A percentile compares a stretch with the other conserved stretches of the same genome.
Conservation (phyloP, 2,888 invertebrate genomes). For the Lottia gigantea region DNA sequence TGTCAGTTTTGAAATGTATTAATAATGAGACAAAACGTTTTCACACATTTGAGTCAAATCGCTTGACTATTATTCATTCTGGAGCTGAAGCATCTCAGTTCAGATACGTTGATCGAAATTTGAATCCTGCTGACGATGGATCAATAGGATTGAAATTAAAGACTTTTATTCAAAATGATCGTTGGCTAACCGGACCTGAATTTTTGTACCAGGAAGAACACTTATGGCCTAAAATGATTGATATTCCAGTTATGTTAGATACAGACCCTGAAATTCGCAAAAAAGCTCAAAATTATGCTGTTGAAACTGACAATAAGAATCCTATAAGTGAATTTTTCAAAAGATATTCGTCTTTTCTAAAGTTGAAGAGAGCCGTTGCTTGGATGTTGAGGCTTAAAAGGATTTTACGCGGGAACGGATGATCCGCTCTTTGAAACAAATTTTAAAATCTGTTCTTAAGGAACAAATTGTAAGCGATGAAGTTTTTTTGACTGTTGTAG, state of each 20-base stretch:
- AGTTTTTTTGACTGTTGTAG: constrained; percentile 28
- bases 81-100: background rate
- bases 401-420: constrained; percentile 26
- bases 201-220: background rate
- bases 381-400: background rate
- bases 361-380: background rate
- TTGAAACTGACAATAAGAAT: background rate
- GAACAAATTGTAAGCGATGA: constrained; percentile 22
- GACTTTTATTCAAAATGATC: background rate
- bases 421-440: constrained; percentile 29
- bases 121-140: background rate
- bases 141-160: background rate
- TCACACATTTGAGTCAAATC: constrained; percentile 3
- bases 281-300: background rate
- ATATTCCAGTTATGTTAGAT: background rate
- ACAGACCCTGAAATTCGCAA: background rate
- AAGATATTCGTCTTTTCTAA: background rate
- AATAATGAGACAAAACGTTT: background rate
- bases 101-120: background rate
- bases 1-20: constrained; percentile 3
- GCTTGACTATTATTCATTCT: background rate
- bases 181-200: background rate
- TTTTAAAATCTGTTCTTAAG: constrained; percentile 16
- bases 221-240: background rate
- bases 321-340: background rate